Conservation (phyloP, 2,888 invertebrate genomes). For the Ophion ventricosus region DNA sequence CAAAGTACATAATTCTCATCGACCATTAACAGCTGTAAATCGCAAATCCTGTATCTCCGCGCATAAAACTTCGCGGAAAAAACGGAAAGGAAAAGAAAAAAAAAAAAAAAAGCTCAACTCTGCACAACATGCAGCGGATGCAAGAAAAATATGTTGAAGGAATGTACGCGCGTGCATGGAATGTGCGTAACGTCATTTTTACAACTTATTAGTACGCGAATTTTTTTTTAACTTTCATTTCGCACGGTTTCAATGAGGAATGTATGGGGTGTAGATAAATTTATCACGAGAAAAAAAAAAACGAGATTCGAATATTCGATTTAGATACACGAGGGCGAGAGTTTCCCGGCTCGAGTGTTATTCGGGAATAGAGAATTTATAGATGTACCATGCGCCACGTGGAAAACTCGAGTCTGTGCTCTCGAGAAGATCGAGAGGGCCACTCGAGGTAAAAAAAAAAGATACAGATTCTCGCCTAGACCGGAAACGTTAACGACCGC, state of each 20-base stretch:
- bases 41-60: constrained; percentile 44
- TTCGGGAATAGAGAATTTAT: constrained; percentile 34
- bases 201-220: constrained; percentile 27
- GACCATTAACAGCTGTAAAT: constrained; percentile 49
- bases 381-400: neutral
- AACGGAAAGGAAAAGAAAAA: neutral
- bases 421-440: constrained; percentile 27
- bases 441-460: constrained; percentile 28
- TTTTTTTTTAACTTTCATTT: constrained; percentile 11
- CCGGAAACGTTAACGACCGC: too few species aligned
- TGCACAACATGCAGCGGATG: neutral
- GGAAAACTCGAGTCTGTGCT: constrained; percentile 9
- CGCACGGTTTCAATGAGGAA: neutral
- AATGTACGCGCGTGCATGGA: constrained; percentile 37
- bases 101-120: neutral
- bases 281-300: constrained; percentile 16
- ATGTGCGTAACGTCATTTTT: constrained; percentile 43
- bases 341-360: neutral
- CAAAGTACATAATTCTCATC: constrained; percentile 34
- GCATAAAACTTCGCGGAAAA: constrained; percentile 17
- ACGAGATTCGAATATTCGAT: constrained; percentile 12
- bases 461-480: too few species aligned
- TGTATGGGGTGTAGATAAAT: constrained; percentile 33
- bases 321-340: neutral
- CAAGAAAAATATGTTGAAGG: constrained; percentile 50